Evolutionary conservation across 2,797 vertebrate genomes (phyloP), one percentile per base, ranked within the genome.

Genomic region (Rhyacichthys aspro): DNA sequence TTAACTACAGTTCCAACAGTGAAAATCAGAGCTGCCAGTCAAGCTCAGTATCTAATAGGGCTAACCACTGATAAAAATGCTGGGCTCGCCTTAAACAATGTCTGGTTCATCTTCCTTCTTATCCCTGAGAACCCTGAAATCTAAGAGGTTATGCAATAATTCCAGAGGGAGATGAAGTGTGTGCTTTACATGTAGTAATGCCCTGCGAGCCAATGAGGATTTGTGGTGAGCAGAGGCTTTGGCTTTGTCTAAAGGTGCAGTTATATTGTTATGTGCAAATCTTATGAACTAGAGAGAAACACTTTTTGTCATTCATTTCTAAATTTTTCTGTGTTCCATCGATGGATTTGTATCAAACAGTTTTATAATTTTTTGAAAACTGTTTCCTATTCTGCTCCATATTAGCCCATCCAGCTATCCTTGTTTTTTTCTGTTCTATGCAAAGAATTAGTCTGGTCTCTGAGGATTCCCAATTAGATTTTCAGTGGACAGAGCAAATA

Each of bases 11-110:
- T 56, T 74, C 36, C 39, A 63, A 58, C 43, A 12, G 9, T 63
- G 52, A 67, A 73, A 65, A 63, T 53, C 45, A 19, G 58, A 64
- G 54, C 63, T 71, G 78, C 9, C 78, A 48, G 54, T 81, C 72
- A 77, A 63, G 70, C 57, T 37, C 11, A 12, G 33, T 34, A 42
- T 65, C 67, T 67, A 73, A 70, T 66, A 50, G 69, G 65, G 46
- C 60, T 7, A 33, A 63, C 28, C 55, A 16, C 58, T 59, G 45
- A 77, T 79, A 71, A 58, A 67, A 74, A 78, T 45, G 39, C 23
- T 18, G 17, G 16, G 52, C 48, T 55, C 14, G 37, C 16, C 48
- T 66, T 46, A 43, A 61, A 71, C 50, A 65, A 66, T 14, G 15
- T 38, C 42, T 60, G 37, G 3, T 48, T 59, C 48, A 37, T 32